phyloP scores from a whole-genome alignment of 2,797 vertebrate genomes.

The Clarias laeviceps region DNA sequence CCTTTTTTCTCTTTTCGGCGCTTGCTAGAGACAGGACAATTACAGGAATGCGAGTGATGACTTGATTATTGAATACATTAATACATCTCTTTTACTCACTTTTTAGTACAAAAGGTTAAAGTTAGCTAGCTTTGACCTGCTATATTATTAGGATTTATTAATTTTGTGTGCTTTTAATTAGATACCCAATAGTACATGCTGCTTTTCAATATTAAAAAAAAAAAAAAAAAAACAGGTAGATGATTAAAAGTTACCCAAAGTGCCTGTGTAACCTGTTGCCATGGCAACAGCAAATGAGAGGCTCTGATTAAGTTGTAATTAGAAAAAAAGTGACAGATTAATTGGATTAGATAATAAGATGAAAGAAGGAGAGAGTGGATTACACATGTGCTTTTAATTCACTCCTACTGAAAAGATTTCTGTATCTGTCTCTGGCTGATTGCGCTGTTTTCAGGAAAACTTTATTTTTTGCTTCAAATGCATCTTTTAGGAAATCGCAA shows the following conservation, averaged over 20 bases:
- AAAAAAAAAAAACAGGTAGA: not conserved
- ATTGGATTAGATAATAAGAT: not conserved
- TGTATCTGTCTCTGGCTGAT: not conserved
- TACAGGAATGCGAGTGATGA: not conserved
- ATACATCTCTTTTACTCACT: not conserved
- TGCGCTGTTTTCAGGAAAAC: not conserved
- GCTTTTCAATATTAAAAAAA: not conserved
- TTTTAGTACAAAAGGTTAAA: not conserved
- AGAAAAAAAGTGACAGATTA: slow-evolving; percentile 39
- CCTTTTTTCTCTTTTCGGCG: not conserved
- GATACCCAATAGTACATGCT: not conserved
- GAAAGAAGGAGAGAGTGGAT: not conserved
- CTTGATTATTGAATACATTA: not conserved
- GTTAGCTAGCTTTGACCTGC: not conserved
- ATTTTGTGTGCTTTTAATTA: not conserved
- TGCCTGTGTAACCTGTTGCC: slow-evolving; percentile 72
- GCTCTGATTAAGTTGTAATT: slow-evolving; percentile 74
- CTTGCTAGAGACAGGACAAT: not conserved
- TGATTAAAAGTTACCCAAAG: slow-evolving; percentile 61
- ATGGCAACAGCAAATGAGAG: slow-evolving; percentile 72
- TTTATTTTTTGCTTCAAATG: not conserved
- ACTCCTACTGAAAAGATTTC: not conserved
- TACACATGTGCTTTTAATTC: not conserved
- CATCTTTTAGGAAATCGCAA: not conserved
- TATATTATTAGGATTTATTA: not conserved